Evolutionary conservation across 2,797 vertebrate genomes (phyloP).

Genomic region (Heterohyrax brucei): DNA sequence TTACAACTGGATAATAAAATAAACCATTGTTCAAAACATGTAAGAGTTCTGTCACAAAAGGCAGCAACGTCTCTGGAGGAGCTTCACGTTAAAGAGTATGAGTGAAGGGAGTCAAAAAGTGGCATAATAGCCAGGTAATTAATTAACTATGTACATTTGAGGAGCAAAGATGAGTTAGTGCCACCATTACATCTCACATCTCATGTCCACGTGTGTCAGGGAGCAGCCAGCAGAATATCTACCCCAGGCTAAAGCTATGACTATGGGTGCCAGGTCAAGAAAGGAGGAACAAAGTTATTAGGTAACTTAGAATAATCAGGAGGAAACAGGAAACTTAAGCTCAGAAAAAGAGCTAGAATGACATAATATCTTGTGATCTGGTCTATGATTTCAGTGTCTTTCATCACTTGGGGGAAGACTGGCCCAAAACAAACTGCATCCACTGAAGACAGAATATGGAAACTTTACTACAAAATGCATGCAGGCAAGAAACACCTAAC

Average conservation of each 20-base stretch:
- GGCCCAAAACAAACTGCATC: background rate
- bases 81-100: background rate
- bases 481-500: conserved; percentile 11
- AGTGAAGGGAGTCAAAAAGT: background rate
- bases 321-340: background rate
- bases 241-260: background rate
- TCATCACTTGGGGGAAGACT: background rate
- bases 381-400: background rate
- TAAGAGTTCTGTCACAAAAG: background rate
- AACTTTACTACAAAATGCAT: background rate
- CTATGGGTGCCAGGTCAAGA: background rate
- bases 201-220: background rate
- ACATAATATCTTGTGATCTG: background rate
- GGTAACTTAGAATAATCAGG: background rate
- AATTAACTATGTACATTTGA: background rate
- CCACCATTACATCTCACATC: background rate
- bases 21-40: background rate
- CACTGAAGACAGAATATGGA: conserved; percentile 13
- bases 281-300: background rate
- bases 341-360: background rate
- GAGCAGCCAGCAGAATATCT: background rate
- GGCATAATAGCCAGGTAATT: background rate
- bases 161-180: background rate
- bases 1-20: background rate
- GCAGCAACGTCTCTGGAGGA: background rate